phyloP scores from a whole-genome alignment of 1,140 invertebrate genomes.

The Nautilus pompilius region DNA sequence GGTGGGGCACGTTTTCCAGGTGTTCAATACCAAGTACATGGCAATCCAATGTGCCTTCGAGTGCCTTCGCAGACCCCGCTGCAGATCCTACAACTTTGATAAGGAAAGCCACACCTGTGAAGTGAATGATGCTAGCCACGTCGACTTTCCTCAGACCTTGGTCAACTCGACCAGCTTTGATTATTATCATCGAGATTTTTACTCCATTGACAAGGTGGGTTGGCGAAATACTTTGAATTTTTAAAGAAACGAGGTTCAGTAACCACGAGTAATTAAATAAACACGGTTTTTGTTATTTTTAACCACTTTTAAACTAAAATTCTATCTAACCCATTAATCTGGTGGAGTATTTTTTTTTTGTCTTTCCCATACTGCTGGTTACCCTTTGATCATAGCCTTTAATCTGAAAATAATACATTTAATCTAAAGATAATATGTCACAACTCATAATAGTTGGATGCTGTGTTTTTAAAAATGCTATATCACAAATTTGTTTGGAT shows the following conservation, averaged over 20 bases:
- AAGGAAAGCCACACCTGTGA: slow-evolving; percentile 15
- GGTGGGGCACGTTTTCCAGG: slow-evolving; percentile 14
- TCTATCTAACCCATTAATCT: too few relatives aligned
- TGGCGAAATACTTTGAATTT: background rate
- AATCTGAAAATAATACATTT: too few relatives aligned
- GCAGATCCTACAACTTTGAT: slow-evolving; percentile 28
- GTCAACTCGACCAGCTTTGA: slow-evolving; percentile 5
- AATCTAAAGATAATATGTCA: too few relatives aligned
- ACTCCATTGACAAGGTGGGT: slow-evolving; percentile 28
- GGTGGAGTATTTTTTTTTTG: too few relatives aligned
- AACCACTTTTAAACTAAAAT: too few relatives aligned
- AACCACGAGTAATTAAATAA: too few relatives aligned
- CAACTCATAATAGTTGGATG: too few relatives aligned
- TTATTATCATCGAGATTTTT: slow-evolving; percentile 23
- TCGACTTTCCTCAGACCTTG: slow-evolving; percentile 14
- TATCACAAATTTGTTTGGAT: too few relatives aligned
- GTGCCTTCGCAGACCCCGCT: slow-evolving; percentile 18
- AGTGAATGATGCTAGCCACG: slow-evolving; percentile 22
- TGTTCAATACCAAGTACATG: slow-evolving; percentile 15
- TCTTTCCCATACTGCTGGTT: too few relatives aligned
- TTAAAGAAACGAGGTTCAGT: background rate
- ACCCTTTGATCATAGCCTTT: too few relatives aligned
- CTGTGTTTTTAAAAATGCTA: too few relatives aligned
- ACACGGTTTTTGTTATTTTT: too few relatives aligned
- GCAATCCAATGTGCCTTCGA: slow-evolving; percentile 29